Percentiles rank a stretch among this genome's conserved stretches.
Conservation (phyloP, 1,140 invertebrate species). For the Papilio xuthus region DNA sequence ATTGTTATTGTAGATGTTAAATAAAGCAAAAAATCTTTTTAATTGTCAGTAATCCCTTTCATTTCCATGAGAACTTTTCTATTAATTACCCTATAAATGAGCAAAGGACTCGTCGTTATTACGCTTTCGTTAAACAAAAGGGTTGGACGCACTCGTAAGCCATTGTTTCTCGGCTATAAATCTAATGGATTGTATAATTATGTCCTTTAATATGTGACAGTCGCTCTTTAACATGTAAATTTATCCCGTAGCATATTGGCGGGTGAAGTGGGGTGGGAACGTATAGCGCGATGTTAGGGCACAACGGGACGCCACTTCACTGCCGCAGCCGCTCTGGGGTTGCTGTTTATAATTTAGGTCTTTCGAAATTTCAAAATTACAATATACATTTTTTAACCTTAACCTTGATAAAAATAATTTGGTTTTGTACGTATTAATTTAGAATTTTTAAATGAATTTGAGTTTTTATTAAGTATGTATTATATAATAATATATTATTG, state of each 20-base stretch:
- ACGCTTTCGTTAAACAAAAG: conserved; percentile 64
- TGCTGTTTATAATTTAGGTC: conserved; percentile 53
- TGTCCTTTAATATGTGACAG: conserved; percentile 78
- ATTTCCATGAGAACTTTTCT: conserved; percentile 70
- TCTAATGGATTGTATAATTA: conserved; percentile 77
- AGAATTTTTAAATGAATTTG: too few species aligned
- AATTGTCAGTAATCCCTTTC: conserved; percentile 61
- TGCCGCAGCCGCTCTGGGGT: conserved; percentile 50
- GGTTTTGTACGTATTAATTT: too few species aligned
- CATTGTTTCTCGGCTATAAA: conserved; percentile 78
- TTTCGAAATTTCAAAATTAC: conserved; percentile 41
- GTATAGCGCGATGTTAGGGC: conserved; percentile 55
- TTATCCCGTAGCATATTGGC: conserved; percentile 60
- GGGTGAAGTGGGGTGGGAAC: conserved; percentile 74
- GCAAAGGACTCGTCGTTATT: conserved; percentile 59
- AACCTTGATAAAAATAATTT: too few species aligned
- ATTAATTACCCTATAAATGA: conserved; percentile 79
- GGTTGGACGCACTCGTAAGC: conserved; percentile 59
- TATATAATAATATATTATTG: too few species aligned
- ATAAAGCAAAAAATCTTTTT: conserved; percentile 58
- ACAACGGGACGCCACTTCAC: conserved; percentile 71
- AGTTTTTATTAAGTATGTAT: too few species aligned
- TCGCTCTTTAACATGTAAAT: conserved; percentile 78
- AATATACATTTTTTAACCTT: background rate
- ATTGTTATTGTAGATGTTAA: background rate